Percentiles rank a stretch among this genome's conserved stretches.
Evolutionary conservation across 1,140 invertebrate genomes (phyloP).

Genomic region (Sarcophaga peregrina): DNA sequence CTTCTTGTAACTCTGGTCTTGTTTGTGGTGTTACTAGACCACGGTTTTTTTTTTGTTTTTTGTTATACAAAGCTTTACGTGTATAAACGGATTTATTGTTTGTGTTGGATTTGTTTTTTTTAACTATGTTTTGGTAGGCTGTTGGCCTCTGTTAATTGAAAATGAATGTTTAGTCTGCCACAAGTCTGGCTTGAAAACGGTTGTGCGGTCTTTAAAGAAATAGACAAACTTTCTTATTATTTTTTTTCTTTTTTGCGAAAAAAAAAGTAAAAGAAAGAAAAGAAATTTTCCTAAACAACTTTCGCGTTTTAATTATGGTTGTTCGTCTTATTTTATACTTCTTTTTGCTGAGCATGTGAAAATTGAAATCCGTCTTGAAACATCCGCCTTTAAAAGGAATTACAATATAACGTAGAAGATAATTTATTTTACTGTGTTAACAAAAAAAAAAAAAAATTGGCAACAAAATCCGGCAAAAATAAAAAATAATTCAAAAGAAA

Average conservation of each 20-base stretch:
- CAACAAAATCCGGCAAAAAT: background rate
- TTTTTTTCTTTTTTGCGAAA: background rate
- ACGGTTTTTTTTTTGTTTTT: constrained; percentile 27
- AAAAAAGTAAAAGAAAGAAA: constrained; percentile 10
- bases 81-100: background rate
- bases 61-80: background rate
- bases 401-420: background rate
- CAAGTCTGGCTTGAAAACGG: constrained; percentile 60
- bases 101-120: background rate
- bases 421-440: background rate
- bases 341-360: background rate
- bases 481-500: background rate
- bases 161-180: constrained; percentile 62
- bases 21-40: constrained; percentile 31
- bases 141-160: constrained; percentile 45
- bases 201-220: constrained; percentile 47
- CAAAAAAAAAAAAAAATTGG: background rate
- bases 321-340: background rate
- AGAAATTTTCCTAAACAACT: constrained; percentile 38
- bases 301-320: constrained; percentile 23
- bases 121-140: background rate
- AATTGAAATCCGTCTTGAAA: constrained; percentile 32
- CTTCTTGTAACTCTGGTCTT: constrained; percentile 16
- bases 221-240: background rate
- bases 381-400: constrained; percentile 25